These are phyloP conservation scores for fruit fly (Drosophila melanogaster) DNA, from an alignment of 1,140 invertebrate species.

Conservation along the genomic window Release_6_plus_ISO1_MT NC_004354.4:9339001-9339500, in stretches of 20 bases:
- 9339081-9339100: background rate
- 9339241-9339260: conserved; percentile 7
- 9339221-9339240: conserved; percentile 1
- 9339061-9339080: conserved; percentile 10
- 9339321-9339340: conserved; percentile 2
- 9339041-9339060: conserved; percentile 36
- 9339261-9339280: conserved; percentile 38
- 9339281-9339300: conserved; percentile 73
- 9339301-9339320: conserved; percentile 65
- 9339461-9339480: conserved; percentile 17
- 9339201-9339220: background rate
- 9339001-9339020: conserved; percentile 23
- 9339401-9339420: background rate
- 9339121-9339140: conserved; percentile 24
- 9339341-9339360: background rate
- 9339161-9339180: conserved; percentile 12
- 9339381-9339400: background rate
- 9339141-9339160: conserved; percentile 31
- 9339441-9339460: conserved; percentile 12
- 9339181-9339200: background rate
- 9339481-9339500: conserved; percentile 14
- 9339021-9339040: conserved; percentile 28
- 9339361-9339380: background rate
- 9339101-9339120: conserved; percentile 11
- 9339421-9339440: conserved; percentile 19